Evolutionary conservation across 2,888 invertebrate species (phyloP), one percentile per base, ranked within the genome.

Genomic region (Arge pagana): DNA sequence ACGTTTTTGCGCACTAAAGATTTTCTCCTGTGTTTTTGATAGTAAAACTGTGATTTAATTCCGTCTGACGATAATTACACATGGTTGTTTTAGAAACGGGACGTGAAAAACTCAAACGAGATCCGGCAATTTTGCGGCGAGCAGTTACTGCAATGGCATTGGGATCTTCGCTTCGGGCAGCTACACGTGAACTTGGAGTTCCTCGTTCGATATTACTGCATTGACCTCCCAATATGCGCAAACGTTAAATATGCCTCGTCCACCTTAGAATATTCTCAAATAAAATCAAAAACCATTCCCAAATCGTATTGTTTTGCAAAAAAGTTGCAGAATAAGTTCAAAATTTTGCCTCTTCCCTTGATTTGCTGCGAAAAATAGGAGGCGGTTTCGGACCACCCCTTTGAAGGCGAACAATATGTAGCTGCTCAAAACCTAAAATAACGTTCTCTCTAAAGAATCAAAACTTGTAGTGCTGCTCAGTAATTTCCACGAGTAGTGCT

Each of bases 161-260:
- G 21, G 48, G 48, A 52, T 31, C 41, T 3, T 52, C 48, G 41
- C 48, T 52, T 40, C 52, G 48, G n/a, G 53, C 48, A 53, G 48
- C 16, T 41, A 36, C 53, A 35, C 53, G 48, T 16, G 42, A 48
- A 21, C 40, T 52, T 33, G 23, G 11, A 30, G 15, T 48, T 48
- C 48, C 48, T 40, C 48, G 48, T 18, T 52, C 52, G 35, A 52
- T 48, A 52, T 48, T 48, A 48, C 40, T 52, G 31, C 40, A 18
- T 36, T 36, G 36, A 19, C 36, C 7, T 36, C 18, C 19, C 8
- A 36, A 18, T 36, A 18, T 36, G 19, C 5, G 16, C 8, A 23
- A 36, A 26, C n/a, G 8, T 21, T 45, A 11, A 11, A 23, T 3
- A 7, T 45, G 19, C 23, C 28, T 8, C 31, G 30, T 45, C 30